Evolutionary conservation across 2,113 vertebrate species (phyloP), one percentile per base, ranked within the genome.

Genomic region (Porphyrio hochstetteri): DNA sequence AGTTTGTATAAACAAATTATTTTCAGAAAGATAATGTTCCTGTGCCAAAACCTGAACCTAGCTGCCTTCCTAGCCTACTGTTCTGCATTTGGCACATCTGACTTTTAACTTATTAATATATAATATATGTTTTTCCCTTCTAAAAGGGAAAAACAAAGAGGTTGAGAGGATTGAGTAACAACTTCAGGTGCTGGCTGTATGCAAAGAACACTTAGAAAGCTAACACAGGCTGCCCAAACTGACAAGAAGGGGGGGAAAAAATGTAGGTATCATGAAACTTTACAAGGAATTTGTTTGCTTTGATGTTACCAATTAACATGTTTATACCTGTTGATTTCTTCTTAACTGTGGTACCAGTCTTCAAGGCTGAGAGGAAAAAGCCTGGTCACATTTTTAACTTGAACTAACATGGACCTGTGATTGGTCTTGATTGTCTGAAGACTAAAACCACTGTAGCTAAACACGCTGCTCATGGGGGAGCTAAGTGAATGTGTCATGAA

Each of bases 261-360:
- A 67, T 50, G 38, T 55, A 86, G 5, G 3, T 75, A 18, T 46
- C 15, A 25, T 78, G 82, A 65, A 60, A 86, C 31, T 79, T 57
- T 23, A 53, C 9, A 16, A 85, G 16, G 57, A 48, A 65, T 84
- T 86, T 59, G 15, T 61, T 93, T 82, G 57, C 72, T 77, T 94
- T 82, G 60, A 57, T 93, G 65, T 71, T 83, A 69, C 40, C 35
- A 81, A 4, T 69, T 69, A 86, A 53, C 5, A 2, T 35, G 52
- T 71, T 82, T 93, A 17, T 79, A 84, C 52, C 35, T 91, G 42
- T 93, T 90, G 56, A 48, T 82, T 96, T 88, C 48, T 88, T 90
- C 64, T 68, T 91, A 61, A 44, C 19, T 64, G 21, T 86, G 50
- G 27, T 76, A 75, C 20, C 27, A 63, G 68, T 71, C 79, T 83